A percentile compares a stretch with the other conserved stretches of the same genome.
Conservation (phyloP, 2,113 vertebrate genomes). For the Polypterus bichir region DNA sequence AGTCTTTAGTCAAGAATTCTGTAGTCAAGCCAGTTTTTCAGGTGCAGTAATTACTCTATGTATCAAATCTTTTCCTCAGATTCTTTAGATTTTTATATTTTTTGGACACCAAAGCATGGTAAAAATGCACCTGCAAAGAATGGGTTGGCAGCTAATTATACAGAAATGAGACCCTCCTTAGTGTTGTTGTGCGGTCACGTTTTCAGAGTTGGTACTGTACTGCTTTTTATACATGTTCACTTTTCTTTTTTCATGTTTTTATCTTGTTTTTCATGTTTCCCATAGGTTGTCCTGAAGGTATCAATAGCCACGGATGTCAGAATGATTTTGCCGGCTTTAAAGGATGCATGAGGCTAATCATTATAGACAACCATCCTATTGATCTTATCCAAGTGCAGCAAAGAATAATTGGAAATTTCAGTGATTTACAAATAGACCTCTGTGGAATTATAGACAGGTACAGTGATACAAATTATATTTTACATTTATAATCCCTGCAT, state of each 20-base stretch:
- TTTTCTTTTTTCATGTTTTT: slow-evolving; percentile 9
- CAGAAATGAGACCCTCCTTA: not conserved
- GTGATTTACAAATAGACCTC: slow-evolving; percentile 76
- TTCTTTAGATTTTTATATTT: too few relatives aligned
- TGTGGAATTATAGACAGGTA: slow-evolving; percentile 89
- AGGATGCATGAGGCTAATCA: slow-evolving; percentile 77
- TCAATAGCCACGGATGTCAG: slow-evolving; percentile 46
- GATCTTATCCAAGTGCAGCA: slow-evolving; percentile 79
- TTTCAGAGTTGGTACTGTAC: not conserved
- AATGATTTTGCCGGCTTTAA: slow-evolving; percentile 65
- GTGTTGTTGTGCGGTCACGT: not conserved
- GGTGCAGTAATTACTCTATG: too few relatives aligned
- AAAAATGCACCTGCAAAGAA: too few relatives aligned
- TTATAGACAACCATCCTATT: slow-evolving; percentile 45
- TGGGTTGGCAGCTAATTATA: not conserved
- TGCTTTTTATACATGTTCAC: slow-evolving; percentile 5
- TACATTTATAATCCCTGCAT: too few relatives aligned
- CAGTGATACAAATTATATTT: slow-evolving; percentile 11
- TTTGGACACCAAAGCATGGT: too few relatives aligned
- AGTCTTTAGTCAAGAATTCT: too few relatives aligned
- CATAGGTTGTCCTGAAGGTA: slow-evolving; percentile 65
- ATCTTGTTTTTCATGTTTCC: slow-evolving; percentile 16
- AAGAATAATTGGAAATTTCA: slow-evolving; percentile 73
- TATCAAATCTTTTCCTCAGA: too few relatives aligned
- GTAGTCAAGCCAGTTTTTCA: too few relatives aligned